Conservation (phyloP, 2,888 invertebrate genomes). For the Drosophila mimetica region DNA sequence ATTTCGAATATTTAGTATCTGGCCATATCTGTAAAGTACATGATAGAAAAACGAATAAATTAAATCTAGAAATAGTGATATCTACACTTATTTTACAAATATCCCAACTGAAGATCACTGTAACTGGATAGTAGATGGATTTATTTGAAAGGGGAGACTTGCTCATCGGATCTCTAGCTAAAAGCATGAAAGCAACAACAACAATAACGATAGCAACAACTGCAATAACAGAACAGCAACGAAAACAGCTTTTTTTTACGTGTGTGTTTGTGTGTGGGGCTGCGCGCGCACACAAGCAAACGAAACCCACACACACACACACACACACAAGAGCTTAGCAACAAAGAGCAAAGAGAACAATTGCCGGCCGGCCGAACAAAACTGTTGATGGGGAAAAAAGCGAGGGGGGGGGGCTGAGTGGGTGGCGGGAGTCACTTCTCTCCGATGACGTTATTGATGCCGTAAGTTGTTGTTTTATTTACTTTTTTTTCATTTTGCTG, state of each 20-base stretch:
- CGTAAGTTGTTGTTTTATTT: slow-evolving; percentile 47
- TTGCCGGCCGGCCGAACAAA: slow-evolving; percentile 48
- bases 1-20: too few species aligned
- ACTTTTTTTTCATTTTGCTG: neutral
- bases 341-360: slow-evolving; percentile 19
- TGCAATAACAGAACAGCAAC: slow-evolving; percentile 32
- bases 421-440: slow-evolving; percentile 1
- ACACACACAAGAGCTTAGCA: slow-evolving; percentile 2
- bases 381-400: slow-evolving; percentile 24
- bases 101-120: neutral
- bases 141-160: slow-evolving; percentile 14
- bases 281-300: slow-evolving; percentile 40
- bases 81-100: too few species aligned
- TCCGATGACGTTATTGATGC: slow-evolving; percentile 66
- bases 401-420: neutral
- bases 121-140: neutral
- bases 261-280: slow-evolving; percentile 12
- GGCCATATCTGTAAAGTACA: too few species aligned
- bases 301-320: slow-evolving; percentile 8
- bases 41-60: too few species aligned
- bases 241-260: slow-evolving; percentile 23
- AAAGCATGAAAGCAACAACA: slow-evolving; percentile 10
- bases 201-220: slow-evolving; percentile 24
- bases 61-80: too few species aligned
- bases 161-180: slow-evolving; percentile 14